These are phyloP conservation scores for Melipona bicolor DNA, from an alignment of 2,888 invertebrate genomes.

Conservation along the genomic window DNA sequence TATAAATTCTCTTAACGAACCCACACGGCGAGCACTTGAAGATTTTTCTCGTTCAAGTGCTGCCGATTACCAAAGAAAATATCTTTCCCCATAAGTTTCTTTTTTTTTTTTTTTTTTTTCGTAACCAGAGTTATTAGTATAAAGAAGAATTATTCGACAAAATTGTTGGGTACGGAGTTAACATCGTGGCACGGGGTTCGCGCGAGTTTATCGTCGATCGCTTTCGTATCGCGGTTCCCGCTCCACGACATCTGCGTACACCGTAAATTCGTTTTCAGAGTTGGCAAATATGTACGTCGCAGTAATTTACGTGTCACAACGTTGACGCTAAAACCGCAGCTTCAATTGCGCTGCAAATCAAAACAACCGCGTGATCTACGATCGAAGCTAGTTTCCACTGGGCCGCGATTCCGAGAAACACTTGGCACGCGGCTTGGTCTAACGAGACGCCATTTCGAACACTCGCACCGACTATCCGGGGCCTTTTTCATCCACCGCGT, in stretches of 20 bases:
- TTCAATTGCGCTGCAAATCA: conserved; percentile 59
- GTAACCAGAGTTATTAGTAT: too few relatives aligned
- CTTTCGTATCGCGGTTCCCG: not conserved
- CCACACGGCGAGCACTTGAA: conserved; percentile 12
- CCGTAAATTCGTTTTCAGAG: conserved; percentile 30
- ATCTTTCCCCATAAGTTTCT: not conserved
- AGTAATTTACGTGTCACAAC: conserved; percentile 46
- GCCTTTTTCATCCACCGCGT: not conserved
- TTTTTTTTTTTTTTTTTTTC: not conserved
- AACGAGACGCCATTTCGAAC: conserved; percentile 7
- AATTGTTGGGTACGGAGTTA: not conserved
- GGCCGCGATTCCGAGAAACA: conserved; percentile 55
- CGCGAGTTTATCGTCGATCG: not conserved
- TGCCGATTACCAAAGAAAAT: not conserved
- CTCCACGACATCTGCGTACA: not conserved
- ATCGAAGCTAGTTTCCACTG: conserved; percentile 58
- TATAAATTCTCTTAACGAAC: conserved; percentile 64
- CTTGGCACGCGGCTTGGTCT: conserved; percentile 56
- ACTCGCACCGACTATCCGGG: not conserved
- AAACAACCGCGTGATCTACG: conserved; percentile 59
- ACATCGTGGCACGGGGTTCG: not conserved
- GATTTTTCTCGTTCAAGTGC: not conserved
- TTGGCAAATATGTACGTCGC: conserved; percentile 29
- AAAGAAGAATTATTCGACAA: not conserved
- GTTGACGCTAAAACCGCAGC: conserved; percentile 30